Evolutionary conservation across 2,797 vertebrate species (phyloP), one percentile per base, ranked within the genome.

Genomic region (Triplophysa bombifrons): DNA sequence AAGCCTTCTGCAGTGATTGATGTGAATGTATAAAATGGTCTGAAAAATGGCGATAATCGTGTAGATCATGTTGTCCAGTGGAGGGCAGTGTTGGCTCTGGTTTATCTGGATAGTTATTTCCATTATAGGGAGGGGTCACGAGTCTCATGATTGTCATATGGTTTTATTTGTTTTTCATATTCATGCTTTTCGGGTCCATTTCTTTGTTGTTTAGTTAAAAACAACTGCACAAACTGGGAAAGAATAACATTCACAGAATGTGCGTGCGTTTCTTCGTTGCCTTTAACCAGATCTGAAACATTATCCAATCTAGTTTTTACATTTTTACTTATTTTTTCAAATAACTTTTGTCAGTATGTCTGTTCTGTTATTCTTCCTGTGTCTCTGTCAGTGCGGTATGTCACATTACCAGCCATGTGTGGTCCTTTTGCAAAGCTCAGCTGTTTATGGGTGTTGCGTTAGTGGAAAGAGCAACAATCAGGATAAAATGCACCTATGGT

Each of bases 61-160:
- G 41, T 46, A 46, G 11, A 38, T 27, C 27, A 48, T 44, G 20
- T 11, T 72, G 7, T 64, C 84, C 86, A 83, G 51, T 74, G 46
- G 85, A 74, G 76, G 79, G 68, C 82, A 82, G 64, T 82, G 44
- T 83, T 83, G 41, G 12, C 3, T 77, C 44, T 41, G 25, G 17
- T 68, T 44, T 19, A n/a, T 50, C 16, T 58, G 8, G 3, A 41
- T 17, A 5, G 30, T 66, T 53, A 25, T 16, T 58, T 14, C 30
- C 12, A 17, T 82, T 66, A 30, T 5, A 60, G 44, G 14, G 14
- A 16, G 51, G 27, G 27, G 50, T 48, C 16, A 65, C 51, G 34
- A 50, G 13, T 58, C 14, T 55, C 27, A 22, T 48, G 27, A 34
- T 60, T 60, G 53, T 60, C 41, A 58, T 2, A n/a, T 50, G 67